Evolutionary conservation across 2,113 vertebrate species (phyloP).

Genomic region (Saccopteryx bilineata): DNA sequence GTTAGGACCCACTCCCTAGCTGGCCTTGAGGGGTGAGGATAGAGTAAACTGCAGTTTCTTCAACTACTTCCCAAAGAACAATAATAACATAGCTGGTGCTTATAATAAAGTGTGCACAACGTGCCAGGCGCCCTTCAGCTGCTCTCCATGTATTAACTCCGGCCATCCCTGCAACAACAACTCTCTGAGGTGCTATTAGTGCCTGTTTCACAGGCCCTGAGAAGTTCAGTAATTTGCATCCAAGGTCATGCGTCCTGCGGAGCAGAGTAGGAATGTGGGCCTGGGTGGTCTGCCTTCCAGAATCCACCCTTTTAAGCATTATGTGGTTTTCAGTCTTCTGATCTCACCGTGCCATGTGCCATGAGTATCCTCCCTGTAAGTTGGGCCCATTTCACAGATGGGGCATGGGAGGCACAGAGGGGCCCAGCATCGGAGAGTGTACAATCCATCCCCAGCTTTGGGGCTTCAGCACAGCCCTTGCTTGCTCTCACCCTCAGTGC

Average conservation of each 20-base stretch:
- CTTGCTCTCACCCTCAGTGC: not conserved
- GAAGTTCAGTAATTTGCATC: not conserved
- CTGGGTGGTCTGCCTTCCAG: not conserved
- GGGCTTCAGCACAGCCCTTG: not conserved
- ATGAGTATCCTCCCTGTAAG: not conserved
- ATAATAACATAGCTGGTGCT: not conserved
- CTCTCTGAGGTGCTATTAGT: not conserved
- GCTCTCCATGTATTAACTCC: not conserved
- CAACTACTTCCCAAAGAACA: not conserved
- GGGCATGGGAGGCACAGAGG: not conserved
- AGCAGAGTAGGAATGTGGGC: not conserved
- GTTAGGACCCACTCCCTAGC: not conserved
- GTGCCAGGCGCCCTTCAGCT: not conserved
- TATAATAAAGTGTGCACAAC: not conserved
- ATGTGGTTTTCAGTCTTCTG: not conserved
- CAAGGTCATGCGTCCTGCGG: not conserved
- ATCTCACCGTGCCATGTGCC: not conserved
- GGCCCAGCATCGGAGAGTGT: not conserved
- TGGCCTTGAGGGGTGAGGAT: not conserved
- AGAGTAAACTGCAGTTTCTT: not conserved
- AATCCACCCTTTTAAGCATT: not conserved
- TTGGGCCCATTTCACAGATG: slow-evolving; percentile 30
- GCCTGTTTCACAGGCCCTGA: not conserved
- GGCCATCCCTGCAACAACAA: not conserved
- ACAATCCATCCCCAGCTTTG: not conserved